Evolutionary conservation across 2,888 invertebrate species (phyloP).

Genomic region (Drosophila ezoana): DNA sequence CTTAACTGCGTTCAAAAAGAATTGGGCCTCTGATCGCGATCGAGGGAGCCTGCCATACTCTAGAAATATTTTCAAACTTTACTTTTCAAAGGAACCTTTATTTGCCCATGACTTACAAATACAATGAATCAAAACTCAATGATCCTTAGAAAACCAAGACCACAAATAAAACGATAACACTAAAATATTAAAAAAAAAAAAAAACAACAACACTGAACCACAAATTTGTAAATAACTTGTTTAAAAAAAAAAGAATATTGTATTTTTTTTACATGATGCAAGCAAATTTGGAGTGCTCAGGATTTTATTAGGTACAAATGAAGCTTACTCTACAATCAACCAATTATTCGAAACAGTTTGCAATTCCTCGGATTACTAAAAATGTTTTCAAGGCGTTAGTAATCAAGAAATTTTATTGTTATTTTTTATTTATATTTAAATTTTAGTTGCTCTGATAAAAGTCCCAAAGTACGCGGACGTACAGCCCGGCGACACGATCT

Average conservation of each 20-base stretch:
- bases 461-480: conserved; percentile 87
- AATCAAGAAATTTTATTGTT: conserved; percentile 2
- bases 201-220: not conserved
- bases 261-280: conserved; percentile 38
- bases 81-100: no score
- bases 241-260: conserved; percentile 17
- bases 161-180: not conserved
- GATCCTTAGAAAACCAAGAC: no score
- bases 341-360: conserved; percentile 54
- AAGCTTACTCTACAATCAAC: conserved; percentile 45
- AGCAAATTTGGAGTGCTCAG: conserved; percentile 45
- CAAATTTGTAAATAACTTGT: conserved; percentile 1
- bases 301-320: conserved; percentile 65
- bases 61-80: no score
- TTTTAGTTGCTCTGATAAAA: conserved; percentile 52
- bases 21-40: no score
- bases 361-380: conserved; percentile 29
- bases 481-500: conserved; percentile 90
- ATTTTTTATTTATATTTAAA: conserved; percentile 27
- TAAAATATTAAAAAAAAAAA: not conserved
- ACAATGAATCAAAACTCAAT: no score
- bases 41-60: no score
- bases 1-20: no score
- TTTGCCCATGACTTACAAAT: no score
- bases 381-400: conserved; percentile 6